Percentiles rank a stretch among this genome's conserved stretches.
Conservation (phyloP, 2,888 invertebrate genomes). For the Cylloceria caligata region DNA sequence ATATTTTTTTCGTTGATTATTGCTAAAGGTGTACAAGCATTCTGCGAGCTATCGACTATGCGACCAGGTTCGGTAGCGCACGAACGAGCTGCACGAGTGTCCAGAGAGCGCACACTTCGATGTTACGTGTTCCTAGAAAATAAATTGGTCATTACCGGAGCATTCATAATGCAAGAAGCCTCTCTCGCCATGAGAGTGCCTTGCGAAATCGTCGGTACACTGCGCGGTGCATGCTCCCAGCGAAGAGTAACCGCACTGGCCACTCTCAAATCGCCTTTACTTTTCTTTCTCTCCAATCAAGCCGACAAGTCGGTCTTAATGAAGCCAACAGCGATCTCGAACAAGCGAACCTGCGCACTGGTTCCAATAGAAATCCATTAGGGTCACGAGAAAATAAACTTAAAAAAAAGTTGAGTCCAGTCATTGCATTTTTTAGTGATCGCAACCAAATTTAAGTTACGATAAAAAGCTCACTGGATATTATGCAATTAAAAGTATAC, state of each 20-base stretch:
- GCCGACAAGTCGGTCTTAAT: constrained; percentile 65
- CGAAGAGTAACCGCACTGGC: constrained; percentile 34
- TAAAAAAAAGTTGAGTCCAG: not conserved
- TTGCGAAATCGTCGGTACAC: constrained; percentile 41
- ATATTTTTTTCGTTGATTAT: constrained; percentile 19
- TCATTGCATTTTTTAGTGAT: not conserved
- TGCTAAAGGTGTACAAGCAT: constrained; percentile 8
- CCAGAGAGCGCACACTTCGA: constrained; percentile 65
- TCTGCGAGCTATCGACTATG: not conserved
- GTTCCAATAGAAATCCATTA: constrained; percentile 45
- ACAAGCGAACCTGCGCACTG: constrained; percentile 28
- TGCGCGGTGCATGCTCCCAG: constrained; percentile 21
- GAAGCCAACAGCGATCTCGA: constrained; percentile 61
- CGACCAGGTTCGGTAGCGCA: constrained; percentile 22
- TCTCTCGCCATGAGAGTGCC: constrained; percentile 58
- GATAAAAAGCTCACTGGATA: not conserved
- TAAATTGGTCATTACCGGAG: constrained; percentile 81
- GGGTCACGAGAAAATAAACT: constrained; percentile 34
- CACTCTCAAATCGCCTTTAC: constrained; percentile 34
- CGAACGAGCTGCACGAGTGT: constrained; percentile 18
- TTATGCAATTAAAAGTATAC: not conserved
- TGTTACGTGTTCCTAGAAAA: constrained; percentile 79
- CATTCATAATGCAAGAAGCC: constrained; percentile 78
- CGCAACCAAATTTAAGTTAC: not conserved
- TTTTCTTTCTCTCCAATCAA: constrained; percentile 61